These are phyloP conservation scores for Campylorhamphus procurvoides DNA, from an alignment of 2,113 vertebrate genomes.

Conservation along the genomic window DNA sequence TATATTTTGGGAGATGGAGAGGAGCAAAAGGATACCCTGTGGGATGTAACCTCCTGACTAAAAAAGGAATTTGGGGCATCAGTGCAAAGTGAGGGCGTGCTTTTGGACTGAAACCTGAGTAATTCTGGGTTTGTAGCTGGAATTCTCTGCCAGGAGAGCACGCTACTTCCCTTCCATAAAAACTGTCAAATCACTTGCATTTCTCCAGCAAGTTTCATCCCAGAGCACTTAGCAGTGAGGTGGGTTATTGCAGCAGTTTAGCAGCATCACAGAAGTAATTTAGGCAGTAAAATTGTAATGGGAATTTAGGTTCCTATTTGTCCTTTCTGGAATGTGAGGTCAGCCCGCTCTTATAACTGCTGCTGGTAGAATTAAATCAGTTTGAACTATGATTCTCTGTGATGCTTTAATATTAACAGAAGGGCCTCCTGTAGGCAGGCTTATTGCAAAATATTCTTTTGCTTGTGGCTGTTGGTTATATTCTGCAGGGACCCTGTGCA, in stretches of 20 bases:
- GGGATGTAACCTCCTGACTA: not conserved
- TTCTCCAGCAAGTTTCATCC: not conserved
- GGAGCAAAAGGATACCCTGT: not conserved
- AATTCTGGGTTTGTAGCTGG: not conserved
- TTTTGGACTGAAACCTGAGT: not conserved
- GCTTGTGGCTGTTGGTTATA: not conserved
- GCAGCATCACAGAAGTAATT: not conserved
- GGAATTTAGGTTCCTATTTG: not conserved
- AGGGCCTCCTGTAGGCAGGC: not conserved
- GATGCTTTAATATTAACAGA: not conserved
- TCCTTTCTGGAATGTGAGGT: conserved; percentile 19
- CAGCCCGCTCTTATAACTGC: not conserved
- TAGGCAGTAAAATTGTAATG: conserved; percentile 24
- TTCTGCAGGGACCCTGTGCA: not conserved
- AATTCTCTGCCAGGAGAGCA: not conserved
- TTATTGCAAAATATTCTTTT: not conserved
- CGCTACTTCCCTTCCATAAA: not conserved
- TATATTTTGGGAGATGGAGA: not conserved
- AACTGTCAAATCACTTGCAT: not conserved
- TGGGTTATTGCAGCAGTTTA: not conserved
- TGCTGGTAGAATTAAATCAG: conserved; percentile 3
- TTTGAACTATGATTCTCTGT: not conserved
- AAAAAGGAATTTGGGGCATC: not conserved
- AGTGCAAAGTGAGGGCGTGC: not conserved
- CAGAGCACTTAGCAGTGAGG: not conserved